Evolutionary conservation across 2,113 vertebrate species (phyloP), one percentile per base, ranked within the genome.

Genomic region (Alexandromys fortis): DNA sequence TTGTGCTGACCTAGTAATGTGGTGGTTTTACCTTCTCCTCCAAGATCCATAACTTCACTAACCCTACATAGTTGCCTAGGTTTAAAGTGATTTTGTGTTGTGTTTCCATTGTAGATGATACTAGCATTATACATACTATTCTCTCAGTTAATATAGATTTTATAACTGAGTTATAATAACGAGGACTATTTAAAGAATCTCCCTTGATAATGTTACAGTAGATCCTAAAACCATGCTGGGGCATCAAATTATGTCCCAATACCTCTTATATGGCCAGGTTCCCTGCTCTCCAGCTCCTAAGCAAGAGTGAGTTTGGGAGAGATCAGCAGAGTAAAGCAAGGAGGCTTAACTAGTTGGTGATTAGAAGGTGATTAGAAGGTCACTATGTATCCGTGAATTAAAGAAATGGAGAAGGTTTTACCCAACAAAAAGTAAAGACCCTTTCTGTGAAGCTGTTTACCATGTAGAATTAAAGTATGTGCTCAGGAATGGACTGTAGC

Each of bases 91-190:
- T 85, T 3, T 90, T 90, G 35, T 81, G 28, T 77, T 61, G n/a
- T 89, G 28, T 95, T 97, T 81, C 5, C 14, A 70, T 61, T 94
- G 42, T 75, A 95, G 55, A 67, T 86, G 30, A 81, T 70, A 45
- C 1, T 7, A 61, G 70, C 86, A 55, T 38, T 78, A 63, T 28
- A 38, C 22, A 92, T 70, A 3, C 1, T 70, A 42, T 47, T 92
- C 9, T 95, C 35, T n/a, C 45, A 94, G 67, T 87, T 79, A 94
- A 72, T 45, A 49, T 30, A 89, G 7, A 8, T 79, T 88, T 90
- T 45, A 28, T 67, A 89, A 92, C 16, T 83, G 24, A 77, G 10
- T 55, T 49, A 38, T 6, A 85, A 77, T 58, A 89, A 91, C 1
- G 52, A 61, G 9, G 30, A 35, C 52, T 42, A 81, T 38, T 90